Evolutionary conservation across 2,113 vertebrate species (phyloP), one percentile per base, ranked within the genome.

Genomic region (Paradoxurus hermaphroditus): DNA sequence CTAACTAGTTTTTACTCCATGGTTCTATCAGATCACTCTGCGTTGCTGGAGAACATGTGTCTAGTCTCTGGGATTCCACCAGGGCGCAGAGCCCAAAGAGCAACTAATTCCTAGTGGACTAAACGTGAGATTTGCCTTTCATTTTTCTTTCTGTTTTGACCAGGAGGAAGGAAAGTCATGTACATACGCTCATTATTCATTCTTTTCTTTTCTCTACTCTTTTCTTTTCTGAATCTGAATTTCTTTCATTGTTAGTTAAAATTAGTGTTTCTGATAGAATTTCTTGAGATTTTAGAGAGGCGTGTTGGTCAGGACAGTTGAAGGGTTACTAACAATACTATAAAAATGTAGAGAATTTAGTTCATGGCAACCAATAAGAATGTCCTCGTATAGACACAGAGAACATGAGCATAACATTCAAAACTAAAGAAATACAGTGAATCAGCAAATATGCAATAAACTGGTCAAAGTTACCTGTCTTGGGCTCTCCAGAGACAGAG

Each of bases 221-320:
- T 56, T 51, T 15, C 16, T 78, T 41, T 65, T 41, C 15, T 27
- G 65, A 82, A 63, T 73, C 13, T 79, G 13, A 73, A 67, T 84
- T 86, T 62, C 21, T 73, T 89, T 72, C 49, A 91, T n/a, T 92
- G 59, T 36, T 92, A 56, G 34, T 51, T 41, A 83, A 51, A 92
- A 65, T 78, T 51, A 56, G 13, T 72, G 21, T 67, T 90, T 86
- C 36, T 86, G 23, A 21, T 36, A 27, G 2, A 41, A 34, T 85
- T 78, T 41, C 27, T 73, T 95, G 44, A 49, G 29, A 78, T 83
- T 68, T 94, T 81, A 27, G n/a, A 8, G 21, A 70, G 65, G 4
- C 29, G 0, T 11, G 12, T 53, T 31, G 51, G 7, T 62, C 53
- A 95, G 23, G 29, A 70, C 8, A 65, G 41, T 53, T 67, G 18